Percentiles rank a stretch among this genome's conserved stretches.
phyloP scores from a whole-genome alignment of 2,888 invertebrate species.

The Dusona sp. region DNA sequence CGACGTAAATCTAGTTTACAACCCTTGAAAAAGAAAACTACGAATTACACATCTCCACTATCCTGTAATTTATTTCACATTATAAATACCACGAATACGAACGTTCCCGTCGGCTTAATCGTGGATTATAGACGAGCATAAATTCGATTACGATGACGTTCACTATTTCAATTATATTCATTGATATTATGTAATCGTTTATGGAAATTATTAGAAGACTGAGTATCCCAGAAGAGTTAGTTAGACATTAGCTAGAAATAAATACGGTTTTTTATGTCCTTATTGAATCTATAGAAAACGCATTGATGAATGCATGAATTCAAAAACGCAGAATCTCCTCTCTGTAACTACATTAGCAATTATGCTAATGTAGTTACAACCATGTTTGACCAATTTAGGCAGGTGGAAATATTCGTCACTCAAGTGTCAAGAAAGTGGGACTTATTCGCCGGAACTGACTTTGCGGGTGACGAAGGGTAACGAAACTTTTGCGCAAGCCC shows the following conservation, averaged over 20 bases:
- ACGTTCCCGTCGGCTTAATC: neutral
- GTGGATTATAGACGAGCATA: neutral
- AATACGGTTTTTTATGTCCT: too few relatives aligned
- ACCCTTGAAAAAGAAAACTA: neutral
- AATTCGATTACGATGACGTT: neutral
- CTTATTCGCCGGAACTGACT: neutral
- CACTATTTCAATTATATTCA: neutral
- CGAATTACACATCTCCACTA: neutral
- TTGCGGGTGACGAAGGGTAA: neutral
- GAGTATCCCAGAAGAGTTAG: neutral
- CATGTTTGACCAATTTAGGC: too few relatives aligned
- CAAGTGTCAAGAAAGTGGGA: neutral
- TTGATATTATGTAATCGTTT: neutral
- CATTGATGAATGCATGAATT: too few relatives aligned
- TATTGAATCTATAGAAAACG: too few relatives aligned
- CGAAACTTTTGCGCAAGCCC: neutral
- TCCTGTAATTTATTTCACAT: neutral
- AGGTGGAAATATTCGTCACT: neutral
- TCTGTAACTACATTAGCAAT: too few relatives aligned
- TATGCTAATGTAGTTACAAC: too few relatives aligned
- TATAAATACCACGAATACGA: neutral
- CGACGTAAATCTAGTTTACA: conserved; percentile 11
- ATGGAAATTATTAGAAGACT: neutral
- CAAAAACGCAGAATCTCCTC: too few relatives aligned
- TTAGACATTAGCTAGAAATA: too few relatives aligned